A percentile compares a stretch with the other conserved stretches of the same genome.
phyloP scores from a whole-genome alignment of 2,888 invertebrate species.

The Dicycla oo region DNA sequence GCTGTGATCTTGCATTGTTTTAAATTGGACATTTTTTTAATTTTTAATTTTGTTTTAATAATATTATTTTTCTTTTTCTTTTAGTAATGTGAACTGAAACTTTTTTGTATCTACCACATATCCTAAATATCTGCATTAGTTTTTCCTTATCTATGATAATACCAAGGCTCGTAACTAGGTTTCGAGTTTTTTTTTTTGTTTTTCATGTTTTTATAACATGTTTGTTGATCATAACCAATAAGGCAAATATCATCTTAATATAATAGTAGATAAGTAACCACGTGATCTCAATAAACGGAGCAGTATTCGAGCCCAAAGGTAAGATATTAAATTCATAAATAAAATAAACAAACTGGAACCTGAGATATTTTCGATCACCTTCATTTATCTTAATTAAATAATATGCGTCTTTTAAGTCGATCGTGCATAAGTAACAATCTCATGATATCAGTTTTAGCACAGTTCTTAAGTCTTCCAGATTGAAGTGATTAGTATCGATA shows the following conservation, averaged over 20 bases:
- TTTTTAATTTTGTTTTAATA: too few relatives aligned
- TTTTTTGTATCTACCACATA: too few relatives aligned
- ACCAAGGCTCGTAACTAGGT: conserved; percentile 7
- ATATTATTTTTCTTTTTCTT: too few relatives aligned
- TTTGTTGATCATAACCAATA: neutral
- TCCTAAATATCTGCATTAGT: too few relatives aligned
- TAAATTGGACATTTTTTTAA: too few relatives aligned
- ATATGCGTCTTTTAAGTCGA: neutral
- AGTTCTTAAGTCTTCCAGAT: conserved; percentile 9
- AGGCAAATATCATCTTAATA: conserved; percentile 25
- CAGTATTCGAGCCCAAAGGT: conserved; percentile 31
- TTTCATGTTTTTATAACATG: conserved; percentile 1
- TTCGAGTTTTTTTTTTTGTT: too few relatives aligned
- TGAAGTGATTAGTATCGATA: conserved; percentile 15
- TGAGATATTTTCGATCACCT: neutral
- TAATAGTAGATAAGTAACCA: conserved; percentile 13
- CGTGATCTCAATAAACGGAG: conserved; percentile 15
- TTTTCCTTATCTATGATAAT: too few relatives aligned
- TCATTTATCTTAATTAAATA: conserved; percentile 28
- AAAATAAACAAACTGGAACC: conserved; percentile 33
- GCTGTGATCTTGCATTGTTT: too few relatives aligned
- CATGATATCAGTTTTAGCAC: conserved; percentile 10
- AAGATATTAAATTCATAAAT: too few relatives aligned
- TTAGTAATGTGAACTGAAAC: too few relatives aligned
- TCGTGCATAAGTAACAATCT: conserved; percentile 7